Conservation (phyloP, 1,140 invertebrate genomes). For the Globodera ellingtonae region DNA sequence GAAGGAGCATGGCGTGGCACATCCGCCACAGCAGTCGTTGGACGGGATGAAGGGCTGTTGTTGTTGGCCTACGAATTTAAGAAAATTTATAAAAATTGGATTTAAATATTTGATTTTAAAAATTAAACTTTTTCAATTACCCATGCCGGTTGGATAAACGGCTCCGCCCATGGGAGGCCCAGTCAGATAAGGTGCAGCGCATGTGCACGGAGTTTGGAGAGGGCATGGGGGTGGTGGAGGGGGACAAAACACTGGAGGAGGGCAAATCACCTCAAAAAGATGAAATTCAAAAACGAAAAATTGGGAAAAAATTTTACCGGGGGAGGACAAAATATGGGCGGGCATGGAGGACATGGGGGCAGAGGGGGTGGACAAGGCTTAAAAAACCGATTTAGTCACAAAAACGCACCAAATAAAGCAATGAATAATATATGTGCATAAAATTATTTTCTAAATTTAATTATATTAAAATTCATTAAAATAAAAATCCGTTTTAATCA, state of each 20-base stretch:
- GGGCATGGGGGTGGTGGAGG: constrained; percentile 40
- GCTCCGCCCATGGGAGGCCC: constrained; percentile 18
- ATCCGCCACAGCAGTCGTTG: constrained; percentile 56
- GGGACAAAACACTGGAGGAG: constrained; percentile 30
- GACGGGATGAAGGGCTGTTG: constrained; percentile 7
- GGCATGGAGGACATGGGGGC: constrained; percentile 37
- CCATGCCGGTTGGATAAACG: constrained; percentile 22
- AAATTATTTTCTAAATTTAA: too few species aligned
- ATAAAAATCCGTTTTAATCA: not conserved
- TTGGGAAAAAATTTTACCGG: not conserved
- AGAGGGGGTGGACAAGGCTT: constrained; percentile 30
- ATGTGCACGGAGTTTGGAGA: constrained; percentile 30
- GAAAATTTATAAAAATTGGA: not conserved
- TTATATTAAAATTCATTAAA: not conserved
- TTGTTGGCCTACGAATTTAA: not conserved
- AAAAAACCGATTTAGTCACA: not conserved
- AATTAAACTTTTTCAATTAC: not conserved
- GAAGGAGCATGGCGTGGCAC: constrained; percentile 58
- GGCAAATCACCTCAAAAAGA: constrained; percentile 21
- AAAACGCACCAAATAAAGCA: too few species aligned
- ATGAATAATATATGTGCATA: too few species aligned
- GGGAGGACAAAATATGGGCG: constrained; percentile 41
- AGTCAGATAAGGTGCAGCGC: not conserved
- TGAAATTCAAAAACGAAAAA: not conserved
- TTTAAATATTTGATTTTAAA: not conserved